Base-by-base conservation (phyloP, 2,797 vertebrate genomes). In the Poeciliopsis gracilis region DNA sequence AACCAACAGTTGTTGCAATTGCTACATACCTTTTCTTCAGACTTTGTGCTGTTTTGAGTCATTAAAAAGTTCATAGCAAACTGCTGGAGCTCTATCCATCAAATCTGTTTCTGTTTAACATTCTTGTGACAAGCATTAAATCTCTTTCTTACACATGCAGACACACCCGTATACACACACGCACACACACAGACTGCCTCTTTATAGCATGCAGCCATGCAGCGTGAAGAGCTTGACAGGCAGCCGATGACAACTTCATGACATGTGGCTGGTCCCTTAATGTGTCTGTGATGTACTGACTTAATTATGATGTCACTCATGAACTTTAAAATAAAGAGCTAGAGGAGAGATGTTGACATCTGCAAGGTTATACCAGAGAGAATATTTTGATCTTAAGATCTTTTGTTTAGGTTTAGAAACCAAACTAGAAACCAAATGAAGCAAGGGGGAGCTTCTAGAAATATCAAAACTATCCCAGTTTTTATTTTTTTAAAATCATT, bases 271-370 rank as follows among this genome's bases (percentile, higher is more conserved):
- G 80, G 80, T 91, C 87, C 87, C 80, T 83, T 82, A 89, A 89
- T 91, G 88, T 86, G 76, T 83, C 76, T 70, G 43, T 89, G 89
- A 87, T 84, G 83, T 74, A 82, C 83, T 85, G 78, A 47, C 84
- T 91, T 93, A 92, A 93, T 93, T 86, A 84, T 85, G 81, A 86
- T 91, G 90, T 91, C 91, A 92, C 85, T 93, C 89, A 88, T 76
- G 75, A 88, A 84, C 61, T 55, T 9, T 1, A n/a, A 81, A 80
- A 86, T 73, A 84, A 84, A 77, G 71, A 85, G 78, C 79, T 25
- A 33, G 81, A 57, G 47, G 41, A 77, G 53, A 77, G 30, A 55
- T 49, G 61, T 67, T 74, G 30, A 79, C 51, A 82, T 49, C 73
- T 77, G 72, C 11, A 9, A 80, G 79, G 81, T 86, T 84, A 75